A percentile compares a stretch with the other conserved stretches of the same genome.
Evolutionary conservation across 2,113 vertebrate species (phyloP).

Genomic region (Fulica atra): DNA sequence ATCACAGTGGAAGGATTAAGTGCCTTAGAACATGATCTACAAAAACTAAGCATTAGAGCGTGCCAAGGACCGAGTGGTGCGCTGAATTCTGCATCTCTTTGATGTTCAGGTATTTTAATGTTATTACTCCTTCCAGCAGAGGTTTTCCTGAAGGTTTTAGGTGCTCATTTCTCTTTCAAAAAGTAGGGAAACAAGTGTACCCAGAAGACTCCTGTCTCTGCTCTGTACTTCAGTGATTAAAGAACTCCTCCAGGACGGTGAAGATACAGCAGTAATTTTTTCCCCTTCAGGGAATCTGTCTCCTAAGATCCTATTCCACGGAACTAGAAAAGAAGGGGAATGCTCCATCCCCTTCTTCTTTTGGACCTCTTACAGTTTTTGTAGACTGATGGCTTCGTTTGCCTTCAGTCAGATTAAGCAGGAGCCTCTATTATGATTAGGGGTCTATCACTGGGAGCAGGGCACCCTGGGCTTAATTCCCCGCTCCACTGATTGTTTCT

Average conservation of each 20-base stretch:
- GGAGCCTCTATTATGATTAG: background rate
- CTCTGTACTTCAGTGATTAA: background rate
- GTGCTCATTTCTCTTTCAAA: background rate
- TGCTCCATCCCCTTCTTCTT: background rate
- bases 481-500: background rate
- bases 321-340: background rate
- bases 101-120: background rate
- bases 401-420: background rate
- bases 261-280: background rate
- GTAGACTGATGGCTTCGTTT: background rate
- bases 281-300: background rate
- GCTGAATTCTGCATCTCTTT: background rate
- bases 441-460: background rate
- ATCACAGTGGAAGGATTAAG: background rate
- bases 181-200: background rate
- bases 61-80: background rate
- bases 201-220: background rate
- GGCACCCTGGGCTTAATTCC: background rate
- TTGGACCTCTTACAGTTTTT: background rate
- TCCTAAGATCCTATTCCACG: background rate
- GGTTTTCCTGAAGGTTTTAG: background rate
- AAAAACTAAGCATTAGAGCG: background rate
- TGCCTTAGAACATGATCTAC: background rate
- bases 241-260: background rate
- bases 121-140: background rate